Base-by-base conservation (phyloP, 2,797 vertebrate species). In the Parauchenoglanis ngamensis region DNA sequence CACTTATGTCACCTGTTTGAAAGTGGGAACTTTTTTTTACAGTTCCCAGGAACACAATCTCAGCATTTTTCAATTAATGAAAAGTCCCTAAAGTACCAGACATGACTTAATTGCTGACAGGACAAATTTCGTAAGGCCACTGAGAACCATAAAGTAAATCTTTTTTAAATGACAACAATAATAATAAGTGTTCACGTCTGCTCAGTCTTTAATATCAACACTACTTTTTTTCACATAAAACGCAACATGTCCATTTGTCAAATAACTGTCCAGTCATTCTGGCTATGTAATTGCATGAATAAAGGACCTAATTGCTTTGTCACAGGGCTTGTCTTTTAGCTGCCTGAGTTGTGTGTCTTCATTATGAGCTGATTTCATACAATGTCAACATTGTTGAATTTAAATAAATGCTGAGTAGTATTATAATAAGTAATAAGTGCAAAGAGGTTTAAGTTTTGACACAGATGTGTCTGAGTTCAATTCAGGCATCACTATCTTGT, bases 51-150 rank as follows among this genome's bases (percentile, higher is more conserved):
- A 81, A 63, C 57, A 81, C 57, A 63, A 46, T 81, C 57, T 81
- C 57, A 63, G 13, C 25, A 0, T 61, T 40, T 63, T 17, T n/a
- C 2, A 6, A n/a, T 23, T 61, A 63, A 10, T 28, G 54, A 81
- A 81, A 81, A 81, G 40, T 81, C 57, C 78, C 78, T 63, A 63
- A 81, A 46, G 78, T 81, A 44, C 78, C 57, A 8, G 40, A 46
- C 78, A 61, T n/a, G 25, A 44, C 61, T 80, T 61, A 1, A n/a
- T n/a, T 81, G 57, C 57, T 81, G 78, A 46, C 77, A 40, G 77
- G 3, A 40, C 31, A 79, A 21, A 79, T 79, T 57, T 79, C 54
- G 31, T 12, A 57, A 78, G 28, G 54, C 28, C 13, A 52, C 44
- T 49, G 46, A 46, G 73, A n/a, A 11, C 40, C 35, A 63, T 25